A percentile compares a stretch with the other conserved stretches of the same genome.
Evolutionary conservation across 2,888 invertebrate genomes (phyloP).

Genomic region (Ormyrus labotus): DNA sequence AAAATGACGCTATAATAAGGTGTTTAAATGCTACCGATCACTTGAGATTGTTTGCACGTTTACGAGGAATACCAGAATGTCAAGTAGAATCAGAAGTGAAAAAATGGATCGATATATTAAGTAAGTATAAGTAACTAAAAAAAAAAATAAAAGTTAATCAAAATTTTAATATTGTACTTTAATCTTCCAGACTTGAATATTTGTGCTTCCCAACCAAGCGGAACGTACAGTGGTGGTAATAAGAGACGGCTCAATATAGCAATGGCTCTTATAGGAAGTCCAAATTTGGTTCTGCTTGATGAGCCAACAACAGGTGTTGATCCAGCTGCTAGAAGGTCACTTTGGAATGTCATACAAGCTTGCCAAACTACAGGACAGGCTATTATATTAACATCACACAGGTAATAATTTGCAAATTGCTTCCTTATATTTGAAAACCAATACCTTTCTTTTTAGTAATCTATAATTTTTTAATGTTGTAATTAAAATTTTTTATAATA

Average conservation of each 20-base stretch:
- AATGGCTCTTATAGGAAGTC: constrained; percentile 84
- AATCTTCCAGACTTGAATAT: constrained; percentile 68
- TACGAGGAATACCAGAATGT: constrained; percentile 81
- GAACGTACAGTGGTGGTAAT: constrained; percentile 85
- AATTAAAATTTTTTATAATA: not conserved
- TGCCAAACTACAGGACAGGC: constrained; percentile 78
- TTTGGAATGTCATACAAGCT: constrained; percentile 81
- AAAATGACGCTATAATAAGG: constrained; percentile 88
- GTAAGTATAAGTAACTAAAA: constrained; percentile 69
- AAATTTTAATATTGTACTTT: not conserved
- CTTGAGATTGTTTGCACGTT: constrained; percentile 82
- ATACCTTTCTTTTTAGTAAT: not conserved
- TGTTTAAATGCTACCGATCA: constrained; percentile 87
- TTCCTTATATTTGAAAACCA: not conserved
- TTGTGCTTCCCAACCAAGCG: constrained; percentile 70
- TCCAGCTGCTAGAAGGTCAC: constrained; percentile 81
- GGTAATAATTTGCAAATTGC: constrained; percentile 73
- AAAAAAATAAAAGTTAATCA: not conserved
- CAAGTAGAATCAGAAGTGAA: constrained; percentile 77
- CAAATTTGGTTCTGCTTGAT: constrained; percentile 83
- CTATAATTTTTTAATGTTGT: not conserved
- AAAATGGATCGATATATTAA: constrained; percentile 79
- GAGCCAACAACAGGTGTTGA: constrained; percentile 86
- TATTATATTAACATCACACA: constrained; percentile 83
- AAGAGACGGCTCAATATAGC: constrained; percentile 87